A percentile compares a stretch with the other conserved stretches of the same genome.
These are phyloP conservation scores for Drosophila bocki DNA, from an alignment of 1,140 invertebrate genomes.

Conservation along the genomic window DNA sequence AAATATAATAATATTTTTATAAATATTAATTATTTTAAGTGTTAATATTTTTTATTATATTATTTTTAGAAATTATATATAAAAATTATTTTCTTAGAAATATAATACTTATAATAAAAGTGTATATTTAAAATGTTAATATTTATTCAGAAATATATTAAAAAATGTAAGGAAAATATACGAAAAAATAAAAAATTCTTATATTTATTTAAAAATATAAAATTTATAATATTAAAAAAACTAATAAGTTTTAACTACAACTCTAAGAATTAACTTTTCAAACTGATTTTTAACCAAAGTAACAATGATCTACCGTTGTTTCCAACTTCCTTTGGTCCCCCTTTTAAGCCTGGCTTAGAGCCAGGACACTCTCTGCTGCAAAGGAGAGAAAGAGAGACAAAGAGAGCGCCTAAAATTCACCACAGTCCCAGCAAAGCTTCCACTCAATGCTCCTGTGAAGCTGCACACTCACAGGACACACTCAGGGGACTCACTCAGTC, in stretches of 20 bases:
- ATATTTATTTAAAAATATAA: no score
- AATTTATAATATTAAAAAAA: background rate
- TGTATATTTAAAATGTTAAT: no score
- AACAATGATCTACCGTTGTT: background rate
- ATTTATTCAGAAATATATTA: background rate
- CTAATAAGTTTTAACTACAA: no score
- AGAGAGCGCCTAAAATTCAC: constrained; percentile 16
- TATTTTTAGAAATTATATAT: no score
- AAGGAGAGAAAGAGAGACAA: background rate
- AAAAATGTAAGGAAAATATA: background rate
- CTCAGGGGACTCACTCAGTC: background rate
- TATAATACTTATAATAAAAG: no score
- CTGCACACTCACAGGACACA: constrained; percentile 16
- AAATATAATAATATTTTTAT: no score
- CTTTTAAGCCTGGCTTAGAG: constrained; percentile 14
- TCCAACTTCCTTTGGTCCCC: background rate
- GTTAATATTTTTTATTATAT: no score
- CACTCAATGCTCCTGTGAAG: constrained; percentile 11
- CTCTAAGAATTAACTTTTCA: background rate
- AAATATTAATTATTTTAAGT: no score
- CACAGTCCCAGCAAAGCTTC: constrained; percentile 28
- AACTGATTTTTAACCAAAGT: background rate
- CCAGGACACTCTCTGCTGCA: background rate
- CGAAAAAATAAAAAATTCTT: no score
- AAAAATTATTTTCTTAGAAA: no score